A percentile compares a stretch with the other conserved stretches of the same genome.
Evolutionary conservation across 2,888 invertebrate genomes (phyloP).

Genomic region (Aphidius colemani): DNA sequence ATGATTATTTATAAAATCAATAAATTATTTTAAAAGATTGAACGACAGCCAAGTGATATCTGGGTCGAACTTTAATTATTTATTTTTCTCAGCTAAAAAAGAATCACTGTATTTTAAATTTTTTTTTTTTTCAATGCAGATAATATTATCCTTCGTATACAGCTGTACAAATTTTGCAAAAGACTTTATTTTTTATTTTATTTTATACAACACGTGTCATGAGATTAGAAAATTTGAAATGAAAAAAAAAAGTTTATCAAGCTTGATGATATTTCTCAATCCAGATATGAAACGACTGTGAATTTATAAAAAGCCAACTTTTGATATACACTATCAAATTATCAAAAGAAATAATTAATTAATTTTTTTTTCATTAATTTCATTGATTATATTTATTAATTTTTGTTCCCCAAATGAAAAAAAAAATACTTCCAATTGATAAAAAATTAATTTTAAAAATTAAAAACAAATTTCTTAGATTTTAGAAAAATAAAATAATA

Average conservation of each 20-base stretch:
- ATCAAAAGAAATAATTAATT: no score
- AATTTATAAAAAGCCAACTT: slow-evolving; percentile 8
- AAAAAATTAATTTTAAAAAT: no score
- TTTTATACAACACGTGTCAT: slow-evolving; percentile 6
- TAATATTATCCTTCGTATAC: slow-evolving; percentile 19
- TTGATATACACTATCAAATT: slow-evolving; percentile 8
- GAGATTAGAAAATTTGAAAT: slow-evolving; percentile 16
- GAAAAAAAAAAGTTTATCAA: slow-evolving; percentile 19
- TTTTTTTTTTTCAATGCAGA: slow-evolving; percentile 23
- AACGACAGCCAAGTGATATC: no score
- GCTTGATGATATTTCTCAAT: slow-evolving; percentile 6
- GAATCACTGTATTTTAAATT: slow-evolving; percentile 1
- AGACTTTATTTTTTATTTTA: not conserved
- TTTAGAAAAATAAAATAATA: no score
- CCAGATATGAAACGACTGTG: not conserved
- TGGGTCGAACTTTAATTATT: no score
- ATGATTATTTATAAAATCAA: no score
- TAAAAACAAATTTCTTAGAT: no score
- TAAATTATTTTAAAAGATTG: no score
- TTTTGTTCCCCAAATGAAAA: no score
- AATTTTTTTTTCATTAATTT: no score
- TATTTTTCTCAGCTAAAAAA: no score
- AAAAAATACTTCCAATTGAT: no score
- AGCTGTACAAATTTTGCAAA: slow-evolving; percentile 11
- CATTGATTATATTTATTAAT: not conserved